Base-by-base conservation (phyloP, 2,113 vertebrate species). In the Nerophis lumbriciformis region DNA sequence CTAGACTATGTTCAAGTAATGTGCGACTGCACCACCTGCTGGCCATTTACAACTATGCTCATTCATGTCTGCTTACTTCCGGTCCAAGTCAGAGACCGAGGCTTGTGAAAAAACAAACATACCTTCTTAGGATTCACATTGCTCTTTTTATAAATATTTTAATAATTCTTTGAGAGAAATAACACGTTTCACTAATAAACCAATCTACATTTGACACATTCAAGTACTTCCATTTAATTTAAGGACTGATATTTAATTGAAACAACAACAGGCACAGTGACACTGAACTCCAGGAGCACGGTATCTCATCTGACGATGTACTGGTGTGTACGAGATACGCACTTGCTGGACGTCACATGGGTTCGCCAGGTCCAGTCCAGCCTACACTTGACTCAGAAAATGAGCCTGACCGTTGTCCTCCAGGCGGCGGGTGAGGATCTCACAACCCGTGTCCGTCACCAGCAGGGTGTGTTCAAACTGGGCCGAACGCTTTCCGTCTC, bases 381-480 rank as follows among this genome's bases (percentile, higher is more conserved):
- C 66, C 88, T 93, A 92, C 88, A 92, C 90, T 70, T 96, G 92
- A 66, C 84, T 90, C 81, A 95, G 92, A 89, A 97, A 98, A 81
- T 98, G 95, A 81, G 96, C 95, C 15, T 87, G 87, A 0, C 87
- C 84, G 9, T 91, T 93, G 64, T 91, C 92, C 37, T 98, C 95
- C 6, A 93, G 75, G 49, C 94, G 90, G 44, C 93, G 90, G 11
- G 95, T 99, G 8, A 99, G 87, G 82, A 98, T 95, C 53, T 99
- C 96, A 8, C 95, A 98, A 82, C 97, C 96, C 0, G 93, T 94
- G 72, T 99, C 97, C 0, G 94, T 98, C 82, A 99, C 94, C 80
- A 98, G 88, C 75, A 98, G 93, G 0, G 96, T 99, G 90, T 98
- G 97, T 72, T 99, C 97, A 21, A 98, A 99, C 88, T 99, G 97